Conservation (phyloP, 2,888 invertebrate genomes). For the Mongoloraphidia duomilia region DNA sequence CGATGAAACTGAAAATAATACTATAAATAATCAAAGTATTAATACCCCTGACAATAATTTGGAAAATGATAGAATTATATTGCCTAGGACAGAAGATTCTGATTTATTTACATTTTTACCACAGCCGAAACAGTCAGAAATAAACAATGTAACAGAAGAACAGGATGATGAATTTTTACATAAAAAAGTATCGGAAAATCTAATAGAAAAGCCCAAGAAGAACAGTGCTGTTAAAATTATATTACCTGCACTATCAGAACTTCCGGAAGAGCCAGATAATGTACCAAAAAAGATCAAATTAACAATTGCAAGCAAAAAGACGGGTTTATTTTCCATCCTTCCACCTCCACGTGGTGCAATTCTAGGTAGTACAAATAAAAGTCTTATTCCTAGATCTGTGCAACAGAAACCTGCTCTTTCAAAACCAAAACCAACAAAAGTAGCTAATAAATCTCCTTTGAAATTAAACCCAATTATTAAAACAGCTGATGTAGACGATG, state of each 20-base stretch:
- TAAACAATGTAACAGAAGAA: slow-evolving; percentile 24
- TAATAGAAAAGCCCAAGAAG: slow-evolving; percentile 12
- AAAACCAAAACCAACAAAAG: neutral
- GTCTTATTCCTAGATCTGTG: neutral
- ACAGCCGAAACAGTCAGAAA: neutral
- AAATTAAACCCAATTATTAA: neutral
- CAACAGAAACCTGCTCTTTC: neutral
- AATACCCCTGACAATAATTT: neutral
- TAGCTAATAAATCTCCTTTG: neutral
- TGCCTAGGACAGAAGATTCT: neutral
- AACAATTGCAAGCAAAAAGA: neutral
- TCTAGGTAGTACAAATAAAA: neutral
- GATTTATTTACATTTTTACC: slow-evolving; percentile 1
- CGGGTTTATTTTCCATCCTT: slow-evolving; percentile 4
- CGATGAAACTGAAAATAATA: neutral
- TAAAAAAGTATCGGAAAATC: slow-evolving; percentile 32
- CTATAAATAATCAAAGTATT: neutral
- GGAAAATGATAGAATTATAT: neutral
- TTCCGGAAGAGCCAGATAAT: slow-evolving; percentile 39
- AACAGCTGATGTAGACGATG: neutral
- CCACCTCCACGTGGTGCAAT: slow-evolving; percentile 2
- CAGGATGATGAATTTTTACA: slow-evolving; percentile 48
- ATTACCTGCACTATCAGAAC: slow-evolving; percentile 51
- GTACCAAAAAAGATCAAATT: slow-evolving; percentile 22
- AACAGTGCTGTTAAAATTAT: slow-evolving; percentile 38